Percentiles rank a stretch among this genome's conserved stretches.
Evolutionary conservation across 2,888 invertebrate species (phyloP).

Genomic region (Apotomis betuletana): DNA sequence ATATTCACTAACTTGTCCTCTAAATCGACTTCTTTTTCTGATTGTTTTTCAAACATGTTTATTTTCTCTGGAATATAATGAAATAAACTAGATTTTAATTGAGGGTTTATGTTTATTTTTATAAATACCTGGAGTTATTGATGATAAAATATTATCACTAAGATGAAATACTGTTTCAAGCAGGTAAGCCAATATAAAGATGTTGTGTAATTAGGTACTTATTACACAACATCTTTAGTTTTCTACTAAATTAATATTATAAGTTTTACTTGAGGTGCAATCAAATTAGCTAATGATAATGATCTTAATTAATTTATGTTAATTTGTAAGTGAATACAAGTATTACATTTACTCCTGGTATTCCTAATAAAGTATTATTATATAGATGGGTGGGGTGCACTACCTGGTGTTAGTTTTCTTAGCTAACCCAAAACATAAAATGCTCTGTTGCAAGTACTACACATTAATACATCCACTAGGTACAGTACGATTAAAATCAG

Average conservation of each 20-base stretch:
- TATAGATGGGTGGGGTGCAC: neutral
- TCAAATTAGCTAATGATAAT: no score
- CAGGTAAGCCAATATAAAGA: no score
- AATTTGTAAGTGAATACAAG: no score
- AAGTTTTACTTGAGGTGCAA: no score
- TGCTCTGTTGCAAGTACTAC: neutral
- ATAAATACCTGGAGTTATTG: neutral
- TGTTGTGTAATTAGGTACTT: no score
- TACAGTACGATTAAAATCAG: no score
- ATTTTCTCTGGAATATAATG: slow-evolving; percentile 73
- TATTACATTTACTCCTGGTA: neutral
- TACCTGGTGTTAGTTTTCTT: slow-evolving; percentile 9
- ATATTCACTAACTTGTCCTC: slow-evolving; percentile 68
- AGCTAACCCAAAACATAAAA: slow-evolving; percentile 4
- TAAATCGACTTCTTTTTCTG: slow-evolving; percentile 66
- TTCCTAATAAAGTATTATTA: neutral
- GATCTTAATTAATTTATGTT: no score
- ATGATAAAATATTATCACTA: no score
- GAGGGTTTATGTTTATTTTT: neutral
- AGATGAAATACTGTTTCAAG: no score
- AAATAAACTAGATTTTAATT: slow-evolving; percentile 1
- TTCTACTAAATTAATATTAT: no score
- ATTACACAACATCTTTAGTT: no score
- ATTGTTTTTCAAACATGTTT: slow-evolving; percentile 77
- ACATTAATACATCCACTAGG: neutral